These are phyloP conservation scores for Daphoenositta chrysoptera DNA, from an alignment of 2,113 vertebrate species.

Conservation along the genomic window DNA sequence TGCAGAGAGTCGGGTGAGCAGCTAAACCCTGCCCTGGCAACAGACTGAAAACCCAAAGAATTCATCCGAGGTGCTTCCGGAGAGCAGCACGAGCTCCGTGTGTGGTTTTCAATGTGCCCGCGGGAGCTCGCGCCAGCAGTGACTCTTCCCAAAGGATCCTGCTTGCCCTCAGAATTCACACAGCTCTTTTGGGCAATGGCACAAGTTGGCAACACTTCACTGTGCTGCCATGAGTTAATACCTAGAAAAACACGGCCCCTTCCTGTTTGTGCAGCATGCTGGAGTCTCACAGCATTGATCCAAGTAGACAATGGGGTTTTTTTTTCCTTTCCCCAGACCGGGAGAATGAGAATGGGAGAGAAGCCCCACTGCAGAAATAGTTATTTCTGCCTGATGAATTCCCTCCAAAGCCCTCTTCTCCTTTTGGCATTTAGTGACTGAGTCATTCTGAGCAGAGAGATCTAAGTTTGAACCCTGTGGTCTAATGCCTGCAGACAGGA, in stretches of 20 bases:
- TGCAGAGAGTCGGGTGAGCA: neutral
- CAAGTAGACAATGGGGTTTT: neutral
- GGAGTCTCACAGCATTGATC: neutral
- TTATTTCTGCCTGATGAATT: slow-evolving; percentile 51
- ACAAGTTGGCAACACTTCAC: neutral
- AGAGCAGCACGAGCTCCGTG: neutral
- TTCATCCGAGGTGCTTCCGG: neutral
- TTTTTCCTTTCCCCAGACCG: neutral
- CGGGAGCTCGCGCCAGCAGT: neutral
- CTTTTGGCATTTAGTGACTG: slow-evolving; percentile 57
- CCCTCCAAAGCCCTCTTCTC: slow-evolving; percentile 51
- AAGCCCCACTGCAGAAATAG: no score
- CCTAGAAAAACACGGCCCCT: neutral
- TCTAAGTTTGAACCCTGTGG: slow-evolving; percentile 27
- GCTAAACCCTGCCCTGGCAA: neutral
- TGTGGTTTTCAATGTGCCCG: neutral
- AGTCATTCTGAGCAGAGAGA: slow-evolving; percentile 44
- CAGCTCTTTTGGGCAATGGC: neutral
- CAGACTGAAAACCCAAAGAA: neutral
- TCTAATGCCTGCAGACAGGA: slow-evolving; percentile 49
- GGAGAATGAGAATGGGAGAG: neutral
- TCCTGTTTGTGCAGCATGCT: slow-evolving; percentile 9
- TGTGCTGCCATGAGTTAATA: neutral
- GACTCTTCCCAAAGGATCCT: neutral
- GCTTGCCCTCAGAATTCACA: neutral